phyloP scores from a whole-genome alignment of 2,113 vertebrate species.

The Shinisaurus crocodilurus region DNA sequence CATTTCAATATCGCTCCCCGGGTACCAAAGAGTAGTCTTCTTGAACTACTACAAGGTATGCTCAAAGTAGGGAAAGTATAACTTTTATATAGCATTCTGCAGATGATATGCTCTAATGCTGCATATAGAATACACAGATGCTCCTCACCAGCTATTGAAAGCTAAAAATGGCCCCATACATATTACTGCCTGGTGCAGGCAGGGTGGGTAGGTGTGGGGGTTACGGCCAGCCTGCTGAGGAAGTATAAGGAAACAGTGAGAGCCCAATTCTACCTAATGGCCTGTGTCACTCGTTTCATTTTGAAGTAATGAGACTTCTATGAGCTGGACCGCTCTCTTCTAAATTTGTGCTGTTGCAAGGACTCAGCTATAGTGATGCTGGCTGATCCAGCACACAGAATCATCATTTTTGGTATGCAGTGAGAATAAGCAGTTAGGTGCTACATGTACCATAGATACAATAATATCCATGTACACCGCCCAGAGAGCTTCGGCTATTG shows the following conservation, averaged over 20 bases:
- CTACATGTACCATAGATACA: not conserved
- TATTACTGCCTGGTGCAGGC: not conserved
- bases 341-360: conserved; percentile 5
- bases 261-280: not conserved
- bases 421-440: not conserved
- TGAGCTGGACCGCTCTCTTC: not conserved
- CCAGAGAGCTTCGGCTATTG: too few species aligned
- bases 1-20: not conserved
- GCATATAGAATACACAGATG: conserved; percentile 17
- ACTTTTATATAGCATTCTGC: not conserved
- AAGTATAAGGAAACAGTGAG: not conserved
- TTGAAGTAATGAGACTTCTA: conserved; percentile 13
- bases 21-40: too few species aligned
- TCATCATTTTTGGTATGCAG: not conserved
- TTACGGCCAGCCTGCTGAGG: conserved; percentile 13
- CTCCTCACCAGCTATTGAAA: conserved; percentile 26
- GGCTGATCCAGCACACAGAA: not conserved
- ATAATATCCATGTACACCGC: too few species aligned
- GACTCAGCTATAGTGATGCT: conserved; percentile 30
- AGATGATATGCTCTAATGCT: not conserved
- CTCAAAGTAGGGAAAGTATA: not conserved
- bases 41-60: not conserved
- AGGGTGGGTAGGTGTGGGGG: not conserved
- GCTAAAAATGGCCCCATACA: conserved; percentile 29
- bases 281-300: not conserved